A percentile compares a stretch with the other conserved stretches of the same genome.
Evolutionary conservation across 2,797 vertebrate genomes (phyloP).

Genomic region (Phrynocephalus forsythii): DNA sequence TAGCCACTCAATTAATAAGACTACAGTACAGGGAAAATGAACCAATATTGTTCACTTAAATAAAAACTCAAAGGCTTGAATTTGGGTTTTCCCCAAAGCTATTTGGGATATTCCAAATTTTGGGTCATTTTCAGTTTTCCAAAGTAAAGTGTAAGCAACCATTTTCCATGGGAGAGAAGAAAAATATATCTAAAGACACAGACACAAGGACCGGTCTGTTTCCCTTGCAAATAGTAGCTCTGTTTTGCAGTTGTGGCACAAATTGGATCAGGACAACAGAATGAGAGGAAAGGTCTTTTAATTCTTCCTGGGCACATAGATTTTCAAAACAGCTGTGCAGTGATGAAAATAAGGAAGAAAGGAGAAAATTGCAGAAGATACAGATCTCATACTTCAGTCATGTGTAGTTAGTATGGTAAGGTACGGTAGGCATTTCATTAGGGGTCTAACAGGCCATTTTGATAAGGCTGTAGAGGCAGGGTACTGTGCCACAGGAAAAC

Average conservation of each 20-base stretch:
- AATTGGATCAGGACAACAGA: neutral
- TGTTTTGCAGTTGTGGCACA: neutral
- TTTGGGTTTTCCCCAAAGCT: neutral
- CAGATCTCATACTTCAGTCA: neutral
- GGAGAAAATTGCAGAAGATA: neutral
- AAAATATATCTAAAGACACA: neutral
- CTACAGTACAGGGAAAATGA: neutral
- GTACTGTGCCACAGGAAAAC: neutral
- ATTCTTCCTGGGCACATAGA: neutral
- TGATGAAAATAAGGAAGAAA: neutral
- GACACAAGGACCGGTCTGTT: too few relatives aligned
- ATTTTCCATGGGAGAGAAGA: neutral
- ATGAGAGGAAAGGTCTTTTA: neutral
- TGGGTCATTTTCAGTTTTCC: neutral
- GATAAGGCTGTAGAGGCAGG: neutral
- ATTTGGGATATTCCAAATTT: neutral
- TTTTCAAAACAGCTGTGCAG: neutral
- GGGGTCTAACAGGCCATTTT: neutral
- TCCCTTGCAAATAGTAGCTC: too few relatives aligned
- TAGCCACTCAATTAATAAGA: neutral
- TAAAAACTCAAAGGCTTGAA: neutral
- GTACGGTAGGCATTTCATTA: neutral
- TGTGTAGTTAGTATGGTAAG: neutral
- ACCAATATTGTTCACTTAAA: too few relatives aligned
- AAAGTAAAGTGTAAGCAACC: neutral